Conservation (phyloP, 1,140 invertebrate genomes). For the Caerostris darwini region DNA sequence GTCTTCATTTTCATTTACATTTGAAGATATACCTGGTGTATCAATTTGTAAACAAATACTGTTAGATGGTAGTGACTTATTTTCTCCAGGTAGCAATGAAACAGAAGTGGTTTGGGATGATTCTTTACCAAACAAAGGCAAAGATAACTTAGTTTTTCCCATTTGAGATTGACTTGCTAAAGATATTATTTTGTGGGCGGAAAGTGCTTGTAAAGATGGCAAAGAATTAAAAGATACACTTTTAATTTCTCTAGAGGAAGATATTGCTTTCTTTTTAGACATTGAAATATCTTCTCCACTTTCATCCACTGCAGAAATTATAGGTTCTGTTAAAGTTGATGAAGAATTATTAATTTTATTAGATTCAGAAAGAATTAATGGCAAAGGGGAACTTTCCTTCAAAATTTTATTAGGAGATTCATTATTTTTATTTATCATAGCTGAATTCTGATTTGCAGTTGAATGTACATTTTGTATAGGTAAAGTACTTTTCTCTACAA, state of each 20-base stretch:
- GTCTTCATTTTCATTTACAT: constrained; percentile 3
- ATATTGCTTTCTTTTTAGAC: constrained; percentile 3
- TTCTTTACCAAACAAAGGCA: constrained; percentile 28
- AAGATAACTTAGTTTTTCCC: background rate
- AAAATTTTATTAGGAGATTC: background rate
- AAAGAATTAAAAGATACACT: constrained; percentile 46
- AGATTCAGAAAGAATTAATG: background rate
- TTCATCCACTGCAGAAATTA: background rate
- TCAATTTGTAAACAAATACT: constrained; percentile 57
- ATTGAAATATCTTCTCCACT: background rate
- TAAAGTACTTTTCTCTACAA: background rate
- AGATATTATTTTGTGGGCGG: constrained; percentile 75
- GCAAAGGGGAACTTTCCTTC: background rate
- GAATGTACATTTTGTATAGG: background rate
- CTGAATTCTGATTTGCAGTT: background rate
- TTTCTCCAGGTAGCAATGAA: constrained; percentile 28
- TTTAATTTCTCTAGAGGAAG: background rate
- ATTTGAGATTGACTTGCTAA: constrained; percentile 69
- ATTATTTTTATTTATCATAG: background rate
- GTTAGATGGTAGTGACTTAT: background rate
- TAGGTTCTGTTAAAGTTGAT: background rate
- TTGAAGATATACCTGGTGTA: constrained; percentile 34
- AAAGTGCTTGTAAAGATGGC: constrained; percentile 73
- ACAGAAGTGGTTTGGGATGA: constrained; percentile 8
- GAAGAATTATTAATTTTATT: background rate